Base-by-base conservation (phyloP, 2,113 vertebrate genomes). In the Panthera tigris region DNA sequence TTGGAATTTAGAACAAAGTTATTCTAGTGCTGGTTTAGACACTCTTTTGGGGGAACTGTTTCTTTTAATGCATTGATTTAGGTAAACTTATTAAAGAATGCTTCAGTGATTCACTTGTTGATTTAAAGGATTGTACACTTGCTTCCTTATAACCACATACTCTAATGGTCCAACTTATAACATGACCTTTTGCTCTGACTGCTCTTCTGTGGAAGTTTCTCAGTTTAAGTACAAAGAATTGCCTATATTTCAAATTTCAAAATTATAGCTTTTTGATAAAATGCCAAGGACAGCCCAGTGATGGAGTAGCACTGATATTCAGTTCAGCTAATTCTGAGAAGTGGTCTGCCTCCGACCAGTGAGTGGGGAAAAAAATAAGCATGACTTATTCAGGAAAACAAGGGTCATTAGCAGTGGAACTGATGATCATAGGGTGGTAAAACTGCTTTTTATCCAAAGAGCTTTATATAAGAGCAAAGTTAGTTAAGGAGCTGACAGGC, bases 381-480 rank as follows among this genome's bases (percentile, higher is more conserved):
- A 55, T 85, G 29, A 89, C 16, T 78, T 97, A 19, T 41, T 89
- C 16, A 50, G n/a, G 18, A 80, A 81, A 81, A 93, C 50, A 81
- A 66, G 33, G 19, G n/a, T 93, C 55, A 89, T 91, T 94, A 57
- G 23, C 33, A 73, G 29, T 83, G 52, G 36, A 88, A 93, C 36
- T 52, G 50, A 94, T 89, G 82, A 78, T 74, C 33, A 3, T 9
- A 79, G 48, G 41, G 21, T 78, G 33, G 21, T 39, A 66, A 92
- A 87, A 74, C 6, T 25, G 18, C n/a, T 48, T 92, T 97, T 96
- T 93, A 84, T 48, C 4, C 23, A 94, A 90, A 76, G 6, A 76
- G 41, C 78, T 79, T 85, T 95, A 45, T 94, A 19, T 95, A 91
- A 55, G 81, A 89, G 19, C 52, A 74, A 95, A 88, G 31, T 94